Evolutionary conservation across 2,888 invertebrate species (phyloP).

Genomic region (Synergus laeviventris): DNA sequence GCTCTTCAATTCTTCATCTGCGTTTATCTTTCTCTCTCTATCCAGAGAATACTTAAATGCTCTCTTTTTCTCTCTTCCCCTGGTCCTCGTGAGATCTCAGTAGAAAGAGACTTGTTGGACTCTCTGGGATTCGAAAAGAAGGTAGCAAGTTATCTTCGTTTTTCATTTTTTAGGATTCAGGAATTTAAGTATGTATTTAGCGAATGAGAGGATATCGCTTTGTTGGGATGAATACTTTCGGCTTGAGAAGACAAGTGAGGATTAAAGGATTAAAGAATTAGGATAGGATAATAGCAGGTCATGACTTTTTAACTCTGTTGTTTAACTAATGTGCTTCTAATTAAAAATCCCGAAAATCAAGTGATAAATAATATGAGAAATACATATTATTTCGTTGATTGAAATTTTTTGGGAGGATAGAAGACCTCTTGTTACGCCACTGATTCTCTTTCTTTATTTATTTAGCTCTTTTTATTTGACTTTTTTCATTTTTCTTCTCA

Average conservation of each 20-base stretch:
- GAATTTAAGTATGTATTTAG: neutral
- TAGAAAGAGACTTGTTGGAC: conserved; percentile 20
- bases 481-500: conserved; percentile 31
- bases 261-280: neutral
- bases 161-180: conserved; percentile 8
- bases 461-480: neutral
- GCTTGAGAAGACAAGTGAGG: neutral
- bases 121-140: neutral
- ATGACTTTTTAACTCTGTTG: too few species aligned
- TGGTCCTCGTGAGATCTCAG: conserved; percentile 1
- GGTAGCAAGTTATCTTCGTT: conserved; percentile 24
- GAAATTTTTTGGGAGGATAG: neutral
- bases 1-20: conserved; percentile 29
- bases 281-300: neutral
- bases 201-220: conserved; percentile 23
- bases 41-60: neutral
- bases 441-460: neutral
- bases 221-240: neutral
- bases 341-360: too few species aligned
- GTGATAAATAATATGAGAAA: too few species aligned
- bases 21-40: neutral
- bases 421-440: neutral
- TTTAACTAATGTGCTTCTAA: too few species aligned
- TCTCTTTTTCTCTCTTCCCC: conserved; percentile 5
- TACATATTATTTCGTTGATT: neutral